Evolutionary conservation across 2,797 vertebrate species (phyloP).

Genomic region (Oryzias dopingdopingensis): DNA sequence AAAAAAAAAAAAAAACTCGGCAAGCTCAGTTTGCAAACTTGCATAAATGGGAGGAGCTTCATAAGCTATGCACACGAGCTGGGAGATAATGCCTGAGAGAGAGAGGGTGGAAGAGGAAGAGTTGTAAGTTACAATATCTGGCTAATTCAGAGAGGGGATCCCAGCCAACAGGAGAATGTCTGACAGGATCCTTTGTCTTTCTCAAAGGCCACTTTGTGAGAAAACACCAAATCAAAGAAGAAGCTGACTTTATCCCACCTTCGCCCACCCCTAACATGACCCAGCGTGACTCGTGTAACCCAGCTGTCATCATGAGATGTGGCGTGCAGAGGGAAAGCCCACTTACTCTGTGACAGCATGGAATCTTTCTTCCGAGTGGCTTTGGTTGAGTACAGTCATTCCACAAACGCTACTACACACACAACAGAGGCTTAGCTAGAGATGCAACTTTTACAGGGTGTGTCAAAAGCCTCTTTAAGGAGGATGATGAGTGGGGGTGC

Average conservation of each 20-base stretch:
- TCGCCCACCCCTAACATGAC: constrained; percentile 14
- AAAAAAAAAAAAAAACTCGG: constrained; percentile 51
- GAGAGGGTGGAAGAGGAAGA: constrained; percentile 52
- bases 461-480: constrained; percentile 37
- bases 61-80: constrained; percentile 75
- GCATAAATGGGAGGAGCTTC: constrained; percentile 85
- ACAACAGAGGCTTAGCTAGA: constrained; percentile 51
- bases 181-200: constrained; percentile 33
- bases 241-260: constrained; percentile 45
- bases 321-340: constrained; percentile 23
- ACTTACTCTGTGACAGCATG: constrained; percentile 40
- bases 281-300: constrained; percentile 1
- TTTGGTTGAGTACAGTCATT: constrained; percentile 40
- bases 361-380: constrained; percentile 39
- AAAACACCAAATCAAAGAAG: constrained; percentile 31
- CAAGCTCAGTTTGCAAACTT: constrained; percentile 93
- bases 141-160: constrained; percentile 31
- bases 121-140: constrained; percentile 26
- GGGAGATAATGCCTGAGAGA: constrained; percentile 67
- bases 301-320: constrained; percentile 18
- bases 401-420: constrained; percentile 26
- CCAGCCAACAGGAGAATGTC: constrained; percentile 35
- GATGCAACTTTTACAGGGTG: constrained; percentile 54
- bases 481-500: constrained; percentile 3
- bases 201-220: constrained; percentile 45